A percentile compares a stretch with the other conserved stretches of the same genome.
Conservation (phyloP, 2,888 invertebrate genomes). For the Lithodes maja region DNA sequence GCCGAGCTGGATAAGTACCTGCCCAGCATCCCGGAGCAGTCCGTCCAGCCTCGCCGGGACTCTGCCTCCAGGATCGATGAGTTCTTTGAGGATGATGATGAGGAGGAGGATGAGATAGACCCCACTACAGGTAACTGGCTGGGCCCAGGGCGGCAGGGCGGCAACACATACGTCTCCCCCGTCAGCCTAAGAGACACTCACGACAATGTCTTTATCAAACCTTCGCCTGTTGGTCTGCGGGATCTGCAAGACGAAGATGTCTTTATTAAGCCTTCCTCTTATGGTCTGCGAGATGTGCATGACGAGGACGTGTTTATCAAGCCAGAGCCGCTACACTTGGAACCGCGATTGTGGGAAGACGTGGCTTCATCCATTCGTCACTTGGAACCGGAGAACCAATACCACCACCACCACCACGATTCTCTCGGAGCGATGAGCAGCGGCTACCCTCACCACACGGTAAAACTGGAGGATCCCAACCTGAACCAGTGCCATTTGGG, state of each 20-base stretch:
- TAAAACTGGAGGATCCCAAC: slow-evolving; percentile 50
- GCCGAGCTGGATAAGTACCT: slow-evolving; percentile 72
- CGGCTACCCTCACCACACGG: neutral
- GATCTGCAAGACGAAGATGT: slow-evolving; percentile 84
- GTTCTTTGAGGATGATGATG: slow-evolving; percentile 77
- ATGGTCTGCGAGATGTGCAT: slow-evolving; percentile 75
- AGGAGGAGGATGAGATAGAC: slow-evolving; percentile 49
- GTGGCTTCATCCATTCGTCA: slow-evolving; percentile 92
- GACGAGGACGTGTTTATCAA: slow-evolving; percentile 91
- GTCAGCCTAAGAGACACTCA: slow-evolving; percentile 77
- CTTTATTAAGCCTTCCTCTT: slow-evolving; percentile 80
- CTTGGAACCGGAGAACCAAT: slow-evolving; percentile 83
- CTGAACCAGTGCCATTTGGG: slow-evolving; percentile 34
- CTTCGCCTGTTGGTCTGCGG: slow-evolving; percentile 77
- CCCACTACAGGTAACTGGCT: slow-evolving; percentile 32
- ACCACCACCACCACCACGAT: neutral
- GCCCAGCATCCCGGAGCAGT: slow-evolving; percentile 60
- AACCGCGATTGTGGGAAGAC: slow-evolving; percentile 84
- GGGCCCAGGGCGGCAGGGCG: slow-evolving; percentile 54
- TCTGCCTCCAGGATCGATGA: slow-evolving; percentile 81
- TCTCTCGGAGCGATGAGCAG: neutral
- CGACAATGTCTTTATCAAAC: slow-evolving; percentile 79
- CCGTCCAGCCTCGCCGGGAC: slow-evolving; percentile 78
- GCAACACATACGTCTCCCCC: slow-evolving; percentile 79
- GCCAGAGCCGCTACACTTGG: slow-evolving; percentile 78